Base-by-base conservation (phyloP, 2,888 invertebrate genomes). In the Drosophila trichaetosa region DNA sequence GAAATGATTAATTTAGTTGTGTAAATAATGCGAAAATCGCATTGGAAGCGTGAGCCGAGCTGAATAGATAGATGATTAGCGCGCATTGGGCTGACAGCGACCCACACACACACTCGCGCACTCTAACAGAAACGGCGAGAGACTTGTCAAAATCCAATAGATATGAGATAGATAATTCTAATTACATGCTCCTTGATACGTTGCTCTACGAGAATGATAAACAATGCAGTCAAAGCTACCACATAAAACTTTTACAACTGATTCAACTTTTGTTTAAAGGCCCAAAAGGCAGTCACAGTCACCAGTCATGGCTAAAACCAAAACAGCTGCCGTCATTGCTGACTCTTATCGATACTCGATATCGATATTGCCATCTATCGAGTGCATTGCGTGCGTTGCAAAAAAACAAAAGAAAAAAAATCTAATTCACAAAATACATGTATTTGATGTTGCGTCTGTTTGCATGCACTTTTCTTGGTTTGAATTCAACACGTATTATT, bases 321-420 rank as follows among this genome's bases (percentile, higher is more conserved):
- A 82, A 85, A 87, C 85, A 85, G 85, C 85, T 85, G 85, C 85
- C 85, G 87, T 85, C 85, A 85, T 78, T 71, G 57, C 64, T 69
- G 54, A 16, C 24, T 38, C 13, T 38, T 73, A 80, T 80, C 80
- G 79, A 79, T 79, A 80, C 58, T 46, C 49, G 57, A 66, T 79
- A 80, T 79, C 87, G 87, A 82, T 87, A 80, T 59, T 46, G 27
- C 29, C 56, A 40, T 56, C 46, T 85, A 86, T 82, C 80, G 83
- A 73, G 54, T 74, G 77, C 70, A 71, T 64, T 77, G 79, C 76
- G 69, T 79, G 80, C 79, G 79, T 79, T 80, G 79, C 80, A 80
- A 76, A 76, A 67, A 65, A 40, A 56, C 59, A 52, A 52, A 62
- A 60, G 29, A 67, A 46, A 42, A 64, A 64, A 42, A 54, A 24